Conservation (phyloP, 1,140 invertebrate species). For the Drosophila ananassae region DNA sequence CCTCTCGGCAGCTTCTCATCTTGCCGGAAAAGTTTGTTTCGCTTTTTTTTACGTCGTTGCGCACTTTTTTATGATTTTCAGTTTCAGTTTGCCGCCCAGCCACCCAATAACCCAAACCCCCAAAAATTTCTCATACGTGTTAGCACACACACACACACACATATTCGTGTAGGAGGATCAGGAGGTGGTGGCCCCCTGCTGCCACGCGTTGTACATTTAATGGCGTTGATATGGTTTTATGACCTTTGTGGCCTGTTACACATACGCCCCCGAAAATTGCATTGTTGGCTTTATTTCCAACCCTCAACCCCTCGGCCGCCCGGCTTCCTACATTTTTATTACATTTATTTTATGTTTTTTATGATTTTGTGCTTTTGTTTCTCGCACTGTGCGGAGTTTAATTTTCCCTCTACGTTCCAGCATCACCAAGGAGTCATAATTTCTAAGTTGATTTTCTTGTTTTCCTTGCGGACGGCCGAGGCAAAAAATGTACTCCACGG, state of each 20-base stretch:
- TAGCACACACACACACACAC: slow-evolving; percentile 37
- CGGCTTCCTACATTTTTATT: slow-evolving; percentile 53
- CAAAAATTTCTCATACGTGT: slow-evolving; percentile 17
- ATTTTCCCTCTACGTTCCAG: slow-evolving; percentile 55
- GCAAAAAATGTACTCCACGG: slow-evolving; percentile 3
- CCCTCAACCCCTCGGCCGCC: background rate
- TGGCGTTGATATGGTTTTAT: slow-evolving; percentile 83
- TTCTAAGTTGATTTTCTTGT: slow-evolving; percentile 83
- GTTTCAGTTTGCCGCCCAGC: slow-evolving; percentile 43
- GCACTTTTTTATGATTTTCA: slow-evolving; percentile 76
- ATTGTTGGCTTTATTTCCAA: slow-evolving; percentile 70
- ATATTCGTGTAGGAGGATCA: slow-evolving; percentile 17
- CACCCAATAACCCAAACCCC: background rate
- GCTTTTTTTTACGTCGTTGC: slow-evolving; percentile 62
- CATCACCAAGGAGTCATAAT: slow-evolving; percentile 71
- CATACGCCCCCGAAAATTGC: slow-evolving; percentile 80
- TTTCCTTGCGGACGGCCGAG: slow-evolving; percentile 1
- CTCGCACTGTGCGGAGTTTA: slow-evolving; percentile 55
- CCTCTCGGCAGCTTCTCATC: slow-evolving; percentile 47
- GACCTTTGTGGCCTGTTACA: slow-evolving; percentile 82
- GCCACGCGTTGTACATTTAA: slow-evolving; percentile 79
- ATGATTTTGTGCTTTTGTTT: slow-evolving; percentile 74
- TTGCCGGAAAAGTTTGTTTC: slow-evolving; percentile 44
- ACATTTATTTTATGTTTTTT: slow-evolving; percentile 82
- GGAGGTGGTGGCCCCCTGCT: slow-evolving; percentile 20